A percentile compares a stretch with the other conserved stretches of the same genome.
Conservation (phyloP, 2,797 vertebrate genomes). For the Ispidina picta region DNA sequence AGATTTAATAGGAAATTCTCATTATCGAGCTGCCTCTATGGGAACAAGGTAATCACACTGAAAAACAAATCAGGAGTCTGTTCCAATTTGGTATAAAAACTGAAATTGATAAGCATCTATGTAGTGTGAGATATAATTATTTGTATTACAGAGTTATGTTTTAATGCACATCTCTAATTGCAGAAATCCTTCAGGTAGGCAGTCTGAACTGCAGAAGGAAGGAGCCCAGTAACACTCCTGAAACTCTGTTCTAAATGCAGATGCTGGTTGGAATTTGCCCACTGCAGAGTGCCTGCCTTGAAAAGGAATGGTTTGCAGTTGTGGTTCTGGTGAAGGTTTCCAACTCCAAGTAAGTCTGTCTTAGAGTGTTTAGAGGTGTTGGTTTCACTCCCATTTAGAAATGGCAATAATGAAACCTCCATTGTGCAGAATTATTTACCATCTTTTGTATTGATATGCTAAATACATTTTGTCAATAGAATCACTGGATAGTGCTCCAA, state of each 20-base stretch:
- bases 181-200: background rate
- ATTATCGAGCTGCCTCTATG: background rate
- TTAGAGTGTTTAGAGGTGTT: background rate
- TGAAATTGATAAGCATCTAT: background rate
- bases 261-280: background rate
- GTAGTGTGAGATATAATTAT: background rate
- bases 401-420: background rate
- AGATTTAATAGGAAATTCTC: background rate
- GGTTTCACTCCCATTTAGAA: background rate
- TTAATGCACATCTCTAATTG: background rate
- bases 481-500: too few species aligned
- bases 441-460: background rate
- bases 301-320: background rate
- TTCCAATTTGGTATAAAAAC: background rate
- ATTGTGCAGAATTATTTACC: background rate
- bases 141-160: background rate
- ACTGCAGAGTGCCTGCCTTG: background rate
- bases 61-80: background rate
- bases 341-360: background rate
- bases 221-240: background rate
- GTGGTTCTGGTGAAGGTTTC: background rate
- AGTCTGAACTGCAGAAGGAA: background rate
- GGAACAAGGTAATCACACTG: background rate
- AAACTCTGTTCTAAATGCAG: background rate
- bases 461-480: background rate